Evolutionary conservation across 2,888 invertebrate species (phyloP), one percentile per base, ranked within the genome.

Genomic region (Watsonalla cultraria): DNA sequence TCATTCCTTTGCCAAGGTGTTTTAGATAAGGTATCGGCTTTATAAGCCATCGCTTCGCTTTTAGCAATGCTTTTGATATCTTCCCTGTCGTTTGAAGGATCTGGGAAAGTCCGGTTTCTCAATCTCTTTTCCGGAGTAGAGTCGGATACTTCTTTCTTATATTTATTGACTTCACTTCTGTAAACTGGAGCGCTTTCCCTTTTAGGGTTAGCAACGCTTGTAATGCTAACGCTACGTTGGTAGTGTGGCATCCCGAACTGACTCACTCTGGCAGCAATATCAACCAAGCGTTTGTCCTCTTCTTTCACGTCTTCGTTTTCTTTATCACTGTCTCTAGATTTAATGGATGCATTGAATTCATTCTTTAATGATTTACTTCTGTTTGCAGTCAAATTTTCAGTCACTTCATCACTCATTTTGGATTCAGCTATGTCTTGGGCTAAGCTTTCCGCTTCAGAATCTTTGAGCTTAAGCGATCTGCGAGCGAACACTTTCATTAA

Each of bases 401-500:
- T 70, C 0, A 57, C 52, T 55, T 88, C 87, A 15, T 87, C 86
- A 54, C 76, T 78, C 24, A 82, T 84, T 35, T 86, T 82, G 48
- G 80, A 79, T 39, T 90, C 86, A 0, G 92, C 83, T 45, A 93
- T 91, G 60, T 93, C 92, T 58, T 92, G 92, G 13, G 92, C 91
- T 55, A 94, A 82, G 46, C 82, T 84, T 55, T 93, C 93, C 0
- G 90, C 91, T 67, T 95, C 95, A 5, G 85, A 84, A 66, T 95
- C 95, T 84, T 95, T 95, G n/a, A 95, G 86, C 83, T 96, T 96
- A 0, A 96, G 84, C n/a, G 96, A 96, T 55, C 96, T 86, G 47
- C 96, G 87, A 0, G 96, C 96, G 74, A 96, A 96, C 0, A 96
- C 96, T 82, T 96, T 96, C 93, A 96, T 94, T 7, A 96, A 76